These are phyloP conservation scores for Chironomus tentans DNA, from an alignment of 2,888 invertebrate species.

Conservation along the genomic window DNA sequence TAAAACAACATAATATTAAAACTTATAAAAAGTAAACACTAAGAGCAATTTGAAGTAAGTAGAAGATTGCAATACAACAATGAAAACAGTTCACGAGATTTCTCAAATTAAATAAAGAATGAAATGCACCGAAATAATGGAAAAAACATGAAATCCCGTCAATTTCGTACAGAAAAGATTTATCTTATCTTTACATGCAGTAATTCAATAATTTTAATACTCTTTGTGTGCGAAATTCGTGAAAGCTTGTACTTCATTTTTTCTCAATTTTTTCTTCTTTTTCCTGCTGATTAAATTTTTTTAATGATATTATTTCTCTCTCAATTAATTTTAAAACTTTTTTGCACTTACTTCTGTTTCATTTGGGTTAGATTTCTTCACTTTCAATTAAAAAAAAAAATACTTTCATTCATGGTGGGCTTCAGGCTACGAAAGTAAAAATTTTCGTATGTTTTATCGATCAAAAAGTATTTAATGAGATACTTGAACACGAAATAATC, in stretches of 20 bases:
- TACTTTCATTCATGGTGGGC: neutral
- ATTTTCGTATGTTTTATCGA: neutral
- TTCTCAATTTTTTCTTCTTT: neutral
- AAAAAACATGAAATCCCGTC: neutral
- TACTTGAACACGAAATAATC: neutral
- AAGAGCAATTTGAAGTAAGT: neutral
- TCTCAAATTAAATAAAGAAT: neutral
- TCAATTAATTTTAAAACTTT: neutral
- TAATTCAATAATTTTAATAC: neutral
- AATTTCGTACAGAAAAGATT: no score
- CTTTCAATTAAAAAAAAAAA: neutral
- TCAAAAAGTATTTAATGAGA: neutral
- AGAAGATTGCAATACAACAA: neutral
- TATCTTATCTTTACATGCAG: neutral
- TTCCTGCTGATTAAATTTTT: neutral
- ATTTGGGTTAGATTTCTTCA: conserved; percentile 21
- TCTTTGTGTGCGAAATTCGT: neutral
- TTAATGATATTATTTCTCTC: neutral
- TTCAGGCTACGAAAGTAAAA: neutral
- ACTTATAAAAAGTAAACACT: no score
- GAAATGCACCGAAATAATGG: neutral
- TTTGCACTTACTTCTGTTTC: conserved; percentile 2
- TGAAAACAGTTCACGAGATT: neutral
- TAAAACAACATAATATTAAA: neutral
- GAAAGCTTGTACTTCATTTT: neutral